These are phyloP conservation scores for Recurvirostra avosetta DNA, from an alignment of 2,113 vertebrate species.

Conservation along the genomic window DNA sequence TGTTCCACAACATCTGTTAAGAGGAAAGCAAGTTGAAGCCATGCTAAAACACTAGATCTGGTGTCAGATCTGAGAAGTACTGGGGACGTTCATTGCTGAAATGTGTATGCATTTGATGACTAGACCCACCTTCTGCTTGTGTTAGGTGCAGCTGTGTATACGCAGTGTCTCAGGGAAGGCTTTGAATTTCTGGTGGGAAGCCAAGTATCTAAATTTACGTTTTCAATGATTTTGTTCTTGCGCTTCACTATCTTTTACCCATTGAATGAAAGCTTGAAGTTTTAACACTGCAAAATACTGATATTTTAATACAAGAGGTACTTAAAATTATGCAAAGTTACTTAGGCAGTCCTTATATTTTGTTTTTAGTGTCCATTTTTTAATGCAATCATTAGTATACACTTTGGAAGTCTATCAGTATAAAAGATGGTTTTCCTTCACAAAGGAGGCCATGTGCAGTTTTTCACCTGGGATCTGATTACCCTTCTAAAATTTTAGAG, in stretches of 20 bases:
- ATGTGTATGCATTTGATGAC: background rate
- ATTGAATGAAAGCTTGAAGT: background rate
- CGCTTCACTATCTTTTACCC: background rate
- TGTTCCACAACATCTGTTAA: background rate
- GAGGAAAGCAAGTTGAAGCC: background rate
- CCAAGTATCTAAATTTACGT: background rate
- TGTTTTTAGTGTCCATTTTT: background rate
- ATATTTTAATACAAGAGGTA: background rate
- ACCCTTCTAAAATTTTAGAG: background rate
- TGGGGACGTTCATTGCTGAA: background rate
- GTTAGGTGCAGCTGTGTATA: background rate
- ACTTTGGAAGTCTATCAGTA: background rate
- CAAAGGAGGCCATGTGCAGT: background rate
- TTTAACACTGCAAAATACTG: background rate
- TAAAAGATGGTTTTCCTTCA: background rate
- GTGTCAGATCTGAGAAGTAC: background rate
- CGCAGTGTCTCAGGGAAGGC: background rate
- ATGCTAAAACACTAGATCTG: background rate
- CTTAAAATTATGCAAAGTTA: background rate
- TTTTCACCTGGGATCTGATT: background rate
- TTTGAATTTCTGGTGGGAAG: background rate
- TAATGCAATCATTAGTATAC: background rate
- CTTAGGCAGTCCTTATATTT: background rate
- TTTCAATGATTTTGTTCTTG: background rate
- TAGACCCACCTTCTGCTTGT: background rate